These are phyloP conservation scores for Corythoichthys intestinalis DNA, from an alignment of 2,113 vertebrate genomes.

Conservation along the genomic window DNA sequence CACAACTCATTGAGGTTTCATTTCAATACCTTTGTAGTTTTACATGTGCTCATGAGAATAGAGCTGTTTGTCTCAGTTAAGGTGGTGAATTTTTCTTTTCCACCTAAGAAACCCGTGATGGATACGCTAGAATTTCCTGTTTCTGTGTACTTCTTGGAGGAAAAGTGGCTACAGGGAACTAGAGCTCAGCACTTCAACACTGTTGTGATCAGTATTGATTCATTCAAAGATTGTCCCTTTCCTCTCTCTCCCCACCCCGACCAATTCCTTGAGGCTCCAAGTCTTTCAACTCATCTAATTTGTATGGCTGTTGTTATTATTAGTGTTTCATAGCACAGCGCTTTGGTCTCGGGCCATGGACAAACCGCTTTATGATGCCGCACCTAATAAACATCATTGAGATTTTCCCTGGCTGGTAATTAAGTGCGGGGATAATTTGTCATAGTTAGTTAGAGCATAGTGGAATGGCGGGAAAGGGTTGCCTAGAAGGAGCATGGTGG, in stretches of 20 bases:
- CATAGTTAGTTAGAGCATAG: conserved; percentile 78
- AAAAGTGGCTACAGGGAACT: not conserved
- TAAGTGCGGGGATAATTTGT: conserved; percentile 74
- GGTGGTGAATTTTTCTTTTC: not conserved
- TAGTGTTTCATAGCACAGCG: conserved; percentile 48
- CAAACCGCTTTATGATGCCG: conserved; percentile 65
- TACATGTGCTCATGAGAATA: not conserved
- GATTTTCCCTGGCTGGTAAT: conserved; percentile 76
- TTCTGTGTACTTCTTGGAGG: not conserved
- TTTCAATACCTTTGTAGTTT: not conserved
- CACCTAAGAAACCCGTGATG: not conserved
- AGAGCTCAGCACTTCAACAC: conserved; percentile 22
- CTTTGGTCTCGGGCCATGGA: conserved; percentile 61
- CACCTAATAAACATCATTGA: conserved; percentile 70
- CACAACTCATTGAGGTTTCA: not conserved
- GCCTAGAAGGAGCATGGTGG: conserved; percentile 39
- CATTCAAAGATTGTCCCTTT: conserved; percentile 67
- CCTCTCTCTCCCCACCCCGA: conserved; percentile 18
- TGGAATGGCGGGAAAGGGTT: conserved; percentile 38
- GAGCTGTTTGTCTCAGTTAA: not conserved
- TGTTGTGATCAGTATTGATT: conserved; percentile 54
- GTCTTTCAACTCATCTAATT: conserved; percentile 53
- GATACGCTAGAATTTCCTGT: not conserved
- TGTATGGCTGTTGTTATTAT: conserved; percentile 67
- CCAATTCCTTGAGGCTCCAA: conserved; percentile 24